Conservation (phyloP, 2,113 vertebrate species). For the Upupa epops region DNA sequence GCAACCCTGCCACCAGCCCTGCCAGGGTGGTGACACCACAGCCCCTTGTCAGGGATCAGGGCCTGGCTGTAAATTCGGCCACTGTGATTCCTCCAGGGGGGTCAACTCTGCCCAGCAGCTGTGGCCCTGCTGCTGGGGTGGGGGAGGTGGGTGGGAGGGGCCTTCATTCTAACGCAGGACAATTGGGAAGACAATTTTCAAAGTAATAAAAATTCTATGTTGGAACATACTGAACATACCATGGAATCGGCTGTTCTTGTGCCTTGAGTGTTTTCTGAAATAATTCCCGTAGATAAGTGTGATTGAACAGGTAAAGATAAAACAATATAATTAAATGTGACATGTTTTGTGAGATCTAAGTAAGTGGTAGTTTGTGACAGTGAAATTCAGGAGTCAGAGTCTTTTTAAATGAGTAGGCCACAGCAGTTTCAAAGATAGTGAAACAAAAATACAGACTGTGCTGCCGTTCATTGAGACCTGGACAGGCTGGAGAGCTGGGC, state of each 20-base stretch:
- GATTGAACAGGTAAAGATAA: background rate
- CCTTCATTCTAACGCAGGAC: too few species aligned
- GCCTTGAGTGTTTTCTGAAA: slow-evolving; percentile 38
- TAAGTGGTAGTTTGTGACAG: background rate
- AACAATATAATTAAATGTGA: slow-evolving; percentile 19
- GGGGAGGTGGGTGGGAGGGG: too few species aligned
- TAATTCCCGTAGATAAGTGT: slow-evolving; percentile 9
- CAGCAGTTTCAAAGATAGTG: background rate
- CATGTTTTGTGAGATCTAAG: background rate
- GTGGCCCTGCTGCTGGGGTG: too few species aligned
- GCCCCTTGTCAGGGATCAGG: too few species aligned
- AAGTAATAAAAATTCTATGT: slow-evolving; percentile 32
- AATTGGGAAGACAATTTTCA: slow-evolving; percentile 33
- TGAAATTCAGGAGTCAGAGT: background rate
- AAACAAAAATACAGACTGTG: background rate
- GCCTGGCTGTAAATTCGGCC: too few species aligned
- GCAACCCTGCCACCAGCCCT: too few species aligned
- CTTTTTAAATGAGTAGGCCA: background rate
- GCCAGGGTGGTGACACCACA: too few species aligned
- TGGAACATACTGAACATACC: background rate
- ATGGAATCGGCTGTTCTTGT: slow-evolving; percentile 24
- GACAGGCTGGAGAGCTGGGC: too few species aligned
- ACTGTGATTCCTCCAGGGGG: too few species aligned
- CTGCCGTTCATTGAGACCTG: too few species aligned
- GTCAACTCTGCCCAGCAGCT: too few species aligned